Percentiles rank a stretch among this genome's conserved stretches.
Evolutionary conservation across 2,888 invertebrate genomes (phyloP).

Genomic region (Eupithecia insigniata): DNA sequence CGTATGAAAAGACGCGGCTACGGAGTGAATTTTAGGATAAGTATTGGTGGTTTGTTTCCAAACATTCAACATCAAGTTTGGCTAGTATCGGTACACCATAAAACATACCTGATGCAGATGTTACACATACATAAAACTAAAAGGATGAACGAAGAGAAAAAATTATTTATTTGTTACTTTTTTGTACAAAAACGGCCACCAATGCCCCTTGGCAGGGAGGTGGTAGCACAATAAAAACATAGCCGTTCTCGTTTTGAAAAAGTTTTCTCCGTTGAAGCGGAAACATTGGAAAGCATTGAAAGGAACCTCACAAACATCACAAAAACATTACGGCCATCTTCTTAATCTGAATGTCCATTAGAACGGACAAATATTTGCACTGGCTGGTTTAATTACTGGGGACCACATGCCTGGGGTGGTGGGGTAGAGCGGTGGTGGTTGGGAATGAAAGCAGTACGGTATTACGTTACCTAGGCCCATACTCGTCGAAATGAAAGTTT

Average conservation of each 20-base stretch:
- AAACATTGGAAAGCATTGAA: slow-evolving; percentile 7
- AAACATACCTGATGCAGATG: no score
- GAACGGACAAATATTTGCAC: slow-evolving; percentile 26
- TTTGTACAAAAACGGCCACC: not conserved
- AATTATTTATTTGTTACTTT: not conserved
- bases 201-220: not conserved
- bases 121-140: no score
- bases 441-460: not conserved
- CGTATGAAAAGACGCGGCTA: no score
- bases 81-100: no score
- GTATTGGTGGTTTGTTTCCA: no score
- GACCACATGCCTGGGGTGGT: slow-evolving; percentile 17
- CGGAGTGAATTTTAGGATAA: no score
- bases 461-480: not conserved
- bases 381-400: slow-evolving; percentile 26
- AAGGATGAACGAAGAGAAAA: not conserved
- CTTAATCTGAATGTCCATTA: slow-evolving; percentile 31
- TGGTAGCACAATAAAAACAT: not conserved
- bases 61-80: no score
- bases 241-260: slow-evolving; percentile 3
- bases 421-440: not conserved
- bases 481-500: no score
- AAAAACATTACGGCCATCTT: slow-evolving; percentile 15
- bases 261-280: slow-evolving; percentile 3
- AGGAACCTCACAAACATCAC: slow-evolving; percentile 10